Conservation (phyloP, 2,888 invertebrate species). For the Sarcophaga rosellei region DNA sequence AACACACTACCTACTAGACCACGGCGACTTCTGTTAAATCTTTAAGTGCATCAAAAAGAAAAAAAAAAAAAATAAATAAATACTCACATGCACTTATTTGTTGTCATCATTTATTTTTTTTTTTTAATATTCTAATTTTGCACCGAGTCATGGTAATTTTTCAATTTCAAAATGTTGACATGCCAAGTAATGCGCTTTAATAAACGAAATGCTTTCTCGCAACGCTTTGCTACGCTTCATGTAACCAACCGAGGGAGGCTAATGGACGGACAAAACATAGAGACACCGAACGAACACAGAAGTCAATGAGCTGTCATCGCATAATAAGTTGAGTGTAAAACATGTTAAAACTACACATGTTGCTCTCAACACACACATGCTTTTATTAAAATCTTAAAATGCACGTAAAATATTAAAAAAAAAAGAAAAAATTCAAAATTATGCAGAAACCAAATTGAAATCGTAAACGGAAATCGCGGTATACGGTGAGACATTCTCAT, state of each 20-base stretch:
- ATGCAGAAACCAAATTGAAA: constrained; percentile 32
- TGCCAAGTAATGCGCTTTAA: constrained; percentile 32
- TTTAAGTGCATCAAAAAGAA: neutral
- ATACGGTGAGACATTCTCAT: neutral
- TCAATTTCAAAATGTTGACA: constrained; percentile 55
- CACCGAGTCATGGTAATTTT: constrained; percentile 36
- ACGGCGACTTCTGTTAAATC: neutral
- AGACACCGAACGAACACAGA: neutral
- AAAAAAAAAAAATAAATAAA: neutral
- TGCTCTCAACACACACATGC: neutral
- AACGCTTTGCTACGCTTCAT: constrained; percentile 2
- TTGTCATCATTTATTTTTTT: neutral
- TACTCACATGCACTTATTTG: neutral
- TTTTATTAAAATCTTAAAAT: constrained; percentile 6
- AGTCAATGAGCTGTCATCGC: constrained; percentile 46
- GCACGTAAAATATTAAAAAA: constrained; percentile 57
- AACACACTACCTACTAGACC: too few relatives aligned
- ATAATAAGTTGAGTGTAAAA: neutral
- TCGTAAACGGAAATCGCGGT: neutral
- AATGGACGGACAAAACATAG: neutral
- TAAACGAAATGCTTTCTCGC: neutral
- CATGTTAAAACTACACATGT: neutral
- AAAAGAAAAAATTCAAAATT: constrained; percentile 46
- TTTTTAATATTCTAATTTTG: neutral
- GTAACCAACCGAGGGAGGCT: neutral